These are phyloP conservation scores for Otocyon megalotis DNA, from an alignment of 2,113 vertebrate species.

Conservation along the genomic window DNA sequence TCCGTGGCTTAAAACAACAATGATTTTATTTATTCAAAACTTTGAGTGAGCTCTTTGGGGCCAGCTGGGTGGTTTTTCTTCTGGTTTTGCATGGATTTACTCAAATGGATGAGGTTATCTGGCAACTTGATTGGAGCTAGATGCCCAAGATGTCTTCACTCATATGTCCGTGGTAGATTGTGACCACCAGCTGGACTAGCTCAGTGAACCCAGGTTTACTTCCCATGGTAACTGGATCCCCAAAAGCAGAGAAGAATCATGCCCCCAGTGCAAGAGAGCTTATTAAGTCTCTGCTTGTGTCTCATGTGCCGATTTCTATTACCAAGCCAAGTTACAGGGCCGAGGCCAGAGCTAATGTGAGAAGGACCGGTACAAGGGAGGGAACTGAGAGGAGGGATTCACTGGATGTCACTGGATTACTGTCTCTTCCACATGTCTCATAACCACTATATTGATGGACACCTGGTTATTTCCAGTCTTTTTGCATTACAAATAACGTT, in stretches of 20 bases:
- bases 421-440: rapidly evolving
- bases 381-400: not conserved
- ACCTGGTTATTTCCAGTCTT: not conserved
- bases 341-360: not conserved
- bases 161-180: not conserved
- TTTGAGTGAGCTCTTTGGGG: not conserved
- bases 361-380: not conserved
- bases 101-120: not conserved
- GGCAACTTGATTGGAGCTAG: not conserved
- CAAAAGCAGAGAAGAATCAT: not conserved
- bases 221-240: not conserved
- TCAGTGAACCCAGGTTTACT: not conserved
- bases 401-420: not conserved
- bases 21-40: not conserved
- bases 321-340: not conserved
- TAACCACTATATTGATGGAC: not conserved
- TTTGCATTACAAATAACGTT: not conserved
- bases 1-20: not conserved
- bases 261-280: not conserved
- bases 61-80: not conserved
- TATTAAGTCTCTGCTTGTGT: not conserved
- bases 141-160: no score
- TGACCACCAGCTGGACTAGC: no score
- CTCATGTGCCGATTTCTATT: not conserved
- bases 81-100: not conserved